Conservation (phyloP, 1,140 invertebrate genomes). For the Papilio xuthus region DNA sequence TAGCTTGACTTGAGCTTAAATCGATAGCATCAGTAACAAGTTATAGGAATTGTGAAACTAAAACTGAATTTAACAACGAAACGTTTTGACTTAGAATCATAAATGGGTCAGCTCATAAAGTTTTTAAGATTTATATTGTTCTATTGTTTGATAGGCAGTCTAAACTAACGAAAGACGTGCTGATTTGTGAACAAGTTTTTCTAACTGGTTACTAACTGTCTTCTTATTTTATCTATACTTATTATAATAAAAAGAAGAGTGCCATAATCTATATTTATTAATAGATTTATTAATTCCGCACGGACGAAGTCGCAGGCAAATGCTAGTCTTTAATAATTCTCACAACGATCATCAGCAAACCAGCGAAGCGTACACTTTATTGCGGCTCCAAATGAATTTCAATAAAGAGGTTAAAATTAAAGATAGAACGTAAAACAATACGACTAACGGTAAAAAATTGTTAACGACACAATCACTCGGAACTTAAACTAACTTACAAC, state of each 20-base stretch:
- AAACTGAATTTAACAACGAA: conserved; percentile 52
- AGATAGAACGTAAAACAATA: conserved; percentile 43
- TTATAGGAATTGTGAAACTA: conserved; percentile 51
- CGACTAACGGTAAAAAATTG: conserved; percentile 52
- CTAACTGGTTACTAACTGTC: neutral
- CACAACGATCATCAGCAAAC: neutral
- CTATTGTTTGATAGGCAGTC: neutral
- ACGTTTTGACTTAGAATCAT: too few species aligned
- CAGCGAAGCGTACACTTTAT: neutral
- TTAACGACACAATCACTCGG: conserved; percentile 47
- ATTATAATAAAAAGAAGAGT: too few species aligned
- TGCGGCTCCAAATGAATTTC: neutral
- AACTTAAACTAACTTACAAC: conserved; percentile 42
- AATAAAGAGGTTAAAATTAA: conserved; percentile 36
- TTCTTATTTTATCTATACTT: neutral
- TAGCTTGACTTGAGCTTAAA: conserved; percentile 48
- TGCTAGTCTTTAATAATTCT: neutral
- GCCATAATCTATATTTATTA: too few species aligned
- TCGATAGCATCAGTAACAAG: conserved; percentile 45
- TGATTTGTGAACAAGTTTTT: neutral
- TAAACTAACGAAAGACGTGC: neutral
- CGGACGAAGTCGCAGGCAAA: too few species aligned
- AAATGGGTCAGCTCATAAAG: too few species aligned
- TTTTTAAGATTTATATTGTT: neutral
- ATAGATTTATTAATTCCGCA: too few species aligned